Evolutionary conservation across 35 echinoderm and acorn worm species (phyloP).

Genomic region (Strongylocentrotus purpuratus): DNA sequence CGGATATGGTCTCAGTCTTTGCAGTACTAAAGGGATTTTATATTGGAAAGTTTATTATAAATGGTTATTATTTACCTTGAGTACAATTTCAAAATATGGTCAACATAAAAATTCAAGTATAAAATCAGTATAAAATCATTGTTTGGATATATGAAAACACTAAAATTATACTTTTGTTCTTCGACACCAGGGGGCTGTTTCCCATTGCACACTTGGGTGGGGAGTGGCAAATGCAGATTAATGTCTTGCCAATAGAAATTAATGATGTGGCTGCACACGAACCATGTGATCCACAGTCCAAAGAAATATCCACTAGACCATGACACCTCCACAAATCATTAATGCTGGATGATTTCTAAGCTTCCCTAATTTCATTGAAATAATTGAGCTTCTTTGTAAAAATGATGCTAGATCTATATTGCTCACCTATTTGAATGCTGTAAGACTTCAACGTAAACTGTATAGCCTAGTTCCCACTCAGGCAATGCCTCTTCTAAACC

Average conservation of each 20-base stretch:
- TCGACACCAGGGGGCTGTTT: too few species aligned
- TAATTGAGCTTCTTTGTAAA: background rate
- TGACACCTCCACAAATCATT: background rate
- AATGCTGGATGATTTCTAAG: too few species aligned
- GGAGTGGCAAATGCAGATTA: too few species aligned
- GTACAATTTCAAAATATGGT: too few species aligned
- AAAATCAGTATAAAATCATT: background rate
- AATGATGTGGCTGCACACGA: too few species aligned
- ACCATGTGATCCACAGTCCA: too few species aligned
- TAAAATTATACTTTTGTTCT: too few species aligned
- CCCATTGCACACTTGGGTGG: too few species aligned
- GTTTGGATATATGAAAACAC: background rate
- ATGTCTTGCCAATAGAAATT: too few species aligned
- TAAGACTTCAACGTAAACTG: conserved; percentile 25
- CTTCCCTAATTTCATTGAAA: too few species aligned
- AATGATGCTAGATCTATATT: background rate
- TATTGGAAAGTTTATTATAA: background rate
- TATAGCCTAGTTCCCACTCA: background rate
- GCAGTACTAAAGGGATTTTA: conserved; percentile 61
- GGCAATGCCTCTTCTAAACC: conserved; percentile 36
- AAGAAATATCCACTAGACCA: background rate
- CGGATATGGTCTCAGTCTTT: conserved; percentile 59
- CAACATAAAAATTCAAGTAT: background rate
- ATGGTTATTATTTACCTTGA: background rate
- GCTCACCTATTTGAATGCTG: conserved; percentile 29